Evolutionary conservation across 2,113 vertebrate genomes (phyloP), one percentile per base, ranked within the genome.

Genomic region (Uropsilus gracilis): DNA sequence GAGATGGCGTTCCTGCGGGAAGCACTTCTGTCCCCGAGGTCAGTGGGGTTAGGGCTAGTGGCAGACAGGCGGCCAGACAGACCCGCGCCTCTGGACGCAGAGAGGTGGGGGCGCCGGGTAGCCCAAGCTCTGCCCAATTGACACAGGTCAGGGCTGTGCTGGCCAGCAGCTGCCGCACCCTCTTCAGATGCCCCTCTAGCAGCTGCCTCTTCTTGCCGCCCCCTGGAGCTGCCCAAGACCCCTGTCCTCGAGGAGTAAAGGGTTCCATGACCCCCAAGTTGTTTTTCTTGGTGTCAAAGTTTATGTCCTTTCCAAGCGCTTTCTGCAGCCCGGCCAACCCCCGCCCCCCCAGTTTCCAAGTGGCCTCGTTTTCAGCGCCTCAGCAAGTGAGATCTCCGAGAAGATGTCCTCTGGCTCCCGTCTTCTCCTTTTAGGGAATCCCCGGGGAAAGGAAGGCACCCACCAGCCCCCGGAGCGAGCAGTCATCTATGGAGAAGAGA

Each of bases 261-360:
- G 39, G 4, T 73, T 73, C 44, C 48, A 88, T 78, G 82, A 87
- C 17, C 63, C 30, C 32, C 16, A 16, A 37, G 32, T 64, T 92
- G n/a, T 48, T 50, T 71, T 89, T 69, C 48, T 68, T 80, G 78
- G 3, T 64, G 46, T 95, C 92, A 89, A 28, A 83, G 44, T 92
- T 66, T 44, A 59, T 39, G 30, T 75, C 46, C 28, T 13, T 57
- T 68, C n/a, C 42, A 66, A 71, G n/a, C n/a, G n/a, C 61, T 89
- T 89, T 73, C 32, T 34, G 53, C 16, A 28, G 22, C 8, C 61
- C 82, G 39, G 34, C 6, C 66, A 90, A 0, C 22, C 39, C 10
- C 8, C 39, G 4, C 18, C 28, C 7, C 17, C 32, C 17, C 5
- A 7, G 12, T 44, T 81, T 90, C 46, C 71, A 64, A 86, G 22